Evolutionary conservation across 2,888 invertebrate genomes (phyloP), one percentile per base, ranked within the genome.

Genomic region (Drosophila yooni): DNA sequence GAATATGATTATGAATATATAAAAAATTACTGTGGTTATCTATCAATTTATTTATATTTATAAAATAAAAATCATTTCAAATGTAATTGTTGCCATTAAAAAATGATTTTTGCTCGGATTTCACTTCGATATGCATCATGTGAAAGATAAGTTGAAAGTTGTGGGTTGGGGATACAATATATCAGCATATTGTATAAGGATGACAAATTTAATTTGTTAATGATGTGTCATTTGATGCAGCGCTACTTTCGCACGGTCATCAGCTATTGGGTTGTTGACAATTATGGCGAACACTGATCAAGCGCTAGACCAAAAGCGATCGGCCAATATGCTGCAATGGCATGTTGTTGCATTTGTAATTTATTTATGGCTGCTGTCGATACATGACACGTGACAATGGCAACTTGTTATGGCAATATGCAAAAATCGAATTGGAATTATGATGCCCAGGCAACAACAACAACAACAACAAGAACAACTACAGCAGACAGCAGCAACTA

Each of bases 331-430:
- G 31, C 57, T 21, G 79, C 81, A 88, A 83, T 82, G 85, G 76
- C 81, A 82, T 81, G 76, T 82, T 82, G 84, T 70, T 89, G 89
- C 68, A 74, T 60, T 75, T 86, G 88, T 89, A 89, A 88, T 89
- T 88, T 89, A 88, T 88, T 88, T 88, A 88, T 88, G 90, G 85
- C 76, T 70, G 80, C 82, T 89, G 85, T 87, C 81, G 82, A 70
- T 74, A 89, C 87, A 89, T 88, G 90, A 89, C 87, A 88, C 83
- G 83, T 88, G 86, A 88, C 90, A 88, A 83, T 88, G 86, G 86
- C 89, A 89, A 89, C 89, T 85, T 88, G 89, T 83, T 86, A 82
- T 86, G 90, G 89, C 82, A 86, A 88, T 89, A 88, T 89, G 90
- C 87, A 88, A 87, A 88, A 88, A 78, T 86, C 89, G 80, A 86